Percentiles rank a stretch among this genome's conserved stretches.
These are phyloP conservation scores for Atrichornis clamosus DNA, from an alignment of 2,113 vertebrate genomes.

Conservation along the genomic window DNA sequence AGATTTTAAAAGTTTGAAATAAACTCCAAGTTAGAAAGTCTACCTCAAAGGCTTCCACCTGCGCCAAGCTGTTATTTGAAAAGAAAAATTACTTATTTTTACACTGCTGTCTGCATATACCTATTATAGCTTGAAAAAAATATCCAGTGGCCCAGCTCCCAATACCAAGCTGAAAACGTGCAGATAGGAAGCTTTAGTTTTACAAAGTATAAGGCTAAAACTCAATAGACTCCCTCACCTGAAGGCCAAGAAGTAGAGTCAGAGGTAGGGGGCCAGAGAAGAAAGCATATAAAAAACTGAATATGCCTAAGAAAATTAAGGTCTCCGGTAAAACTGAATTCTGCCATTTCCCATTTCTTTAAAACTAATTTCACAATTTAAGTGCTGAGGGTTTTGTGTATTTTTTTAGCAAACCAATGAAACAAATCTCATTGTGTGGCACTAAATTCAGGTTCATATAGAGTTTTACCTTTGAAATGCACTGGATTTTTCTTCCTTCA, in stretches of 20 bases:
- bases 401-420: neutral
- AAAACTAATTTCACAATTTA: neutral
- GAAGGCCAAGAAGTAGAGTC: neutral
- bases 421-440: neutral
- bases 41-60: neutral
- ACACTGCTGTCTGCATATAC: neutral
- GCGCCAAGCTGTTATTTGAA: neutral
- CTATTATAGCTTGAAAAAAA: neutral
- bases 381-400: neutral
- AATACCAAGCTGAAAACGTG: neutral
- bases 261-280: neutral
- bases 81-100: neutral
- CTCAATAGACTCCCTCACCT: neutral
- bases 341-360: neutral
- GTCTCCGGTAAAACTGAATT: neutral
- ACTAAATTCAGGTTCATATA: neutral
- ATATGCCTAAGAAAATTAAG: neutral
- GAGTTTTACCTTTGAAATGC: neutral
- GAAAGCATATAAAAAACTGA: neutral
- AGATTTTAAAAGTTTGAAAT: neutral
- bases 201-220: neutral
- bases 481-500: neutral
- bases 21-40: neutral
- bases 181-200: neutral
- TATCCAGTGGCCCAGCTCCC: neutral